These are phyloP conservation scores for Myiopsitta monachus DNA, from an alignment of 2,113 vertebrate genomes.

Conservation along the genomic window DNA sequence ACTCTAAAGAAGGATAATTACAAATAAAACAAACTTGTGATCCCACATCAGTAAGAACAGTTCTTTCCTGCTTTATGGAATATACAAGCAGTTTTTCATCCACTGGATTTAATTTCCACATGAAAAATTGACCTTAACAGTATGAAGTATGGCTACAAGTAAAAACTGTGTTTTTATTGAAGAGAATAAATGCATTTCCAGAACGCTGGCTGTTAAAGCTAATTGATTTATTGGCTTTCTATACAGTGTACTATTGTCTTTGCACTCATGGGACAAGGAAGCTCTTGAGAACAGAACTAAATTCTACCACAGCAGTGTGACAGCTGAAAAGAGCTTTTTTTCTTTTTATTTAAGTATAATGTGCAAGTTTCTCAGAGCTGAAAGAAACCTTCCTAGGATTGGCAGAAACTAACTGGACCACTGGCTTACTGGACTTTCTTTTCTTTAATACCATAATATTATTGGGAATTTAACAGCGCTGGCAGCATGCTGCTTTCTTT, in stretches of 20 bases:
- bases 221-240: conserved; percentile 94
- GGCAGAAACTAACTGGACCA: conserved; percentile 64
- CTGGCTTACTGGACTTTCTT: conserved; percentile 67
- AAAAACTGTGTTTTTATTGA: conserved; percentile 78
- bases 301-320: conserved; percentile 81
- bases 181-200: conserved; percentile 84
- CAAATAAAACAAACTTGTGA: conserved; percentile 80
- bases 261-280: conserved; percentile 81
- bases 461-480: conserved; percentile 32
- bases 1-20: conserved; percentile 78
- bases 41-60: conserved; percentile 57
- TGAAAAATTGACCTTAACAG: conserved; percentile 77
- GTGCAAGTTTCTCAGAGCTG: conserved; percentile 20
- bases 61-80: conserved; percentile 64
- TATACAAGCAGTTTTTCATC: conserved; percentile 74
- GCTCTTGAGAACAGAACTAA: conserved; percentile 80
- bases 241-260: conserved; percentile 86
- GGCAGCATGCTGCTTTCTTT: conserved; percentile 28
- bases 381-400: not conserved
- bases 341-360: conserved; percentile 53
- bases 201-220: conserved; percentile 80
- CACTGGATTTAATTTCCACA: conserved; percentile 77
- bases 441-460: conserved; percentile 56
- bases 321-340: conserved; percentile 76
- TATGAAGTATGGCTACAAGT: conserved; percentile 77